Conservation (phyloP, 2,113 vertebrate species). For the Syngnathus floridae region DNA sequence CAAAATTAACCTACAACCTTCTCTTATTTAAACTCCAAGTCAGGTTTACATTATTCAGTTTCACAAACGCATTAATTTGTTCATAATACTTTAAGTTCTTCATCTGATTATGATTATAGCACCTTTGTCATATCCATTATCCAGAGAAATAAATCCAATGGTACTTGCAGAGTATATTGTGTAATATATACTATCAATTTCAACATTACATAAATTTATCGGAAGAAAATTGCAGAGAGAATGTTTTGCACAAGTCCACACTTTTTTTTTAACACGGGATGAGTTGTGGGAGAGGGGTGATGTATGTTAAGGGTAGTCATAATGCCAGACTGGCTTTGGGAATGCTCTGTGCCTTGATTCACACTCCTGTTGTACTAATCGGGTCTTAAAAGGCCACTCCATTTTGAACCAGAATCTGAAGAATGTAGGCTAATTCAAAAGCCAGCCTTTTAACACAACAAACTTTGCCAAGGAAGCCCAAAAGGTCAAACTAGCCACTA, state of each 20-base stretch:
- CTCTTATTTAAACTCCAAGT: no score
- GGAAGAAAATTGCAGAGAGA: background rate
- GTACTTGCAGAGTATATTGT: background rate
- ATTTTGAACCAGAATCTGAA: constrained; percentile 74
- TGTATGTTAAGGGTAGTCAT: constrained; percentile 47
- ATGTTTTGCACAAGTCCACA: background rate
- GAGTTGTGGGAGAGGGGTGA: constrained; percentile 18
- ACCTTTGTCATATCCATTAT: background rate
- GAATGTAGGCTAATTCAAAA: constrained; percentile 74
- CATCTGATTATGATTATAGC: constrained; percentile 10
- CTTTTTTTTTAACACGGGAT: background rate
- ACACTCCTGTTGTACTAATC: constrained; percentile 69
- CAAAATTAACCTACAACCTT: no score
- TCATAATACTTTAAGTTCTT: background rate
- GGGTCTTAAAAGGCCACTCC: constrained; percentile 64
- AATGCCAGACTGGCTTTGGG: constrained; percentile 65
- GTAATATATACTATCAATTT: background rate
- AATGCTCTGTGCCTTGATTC: constrained; percentile 55
- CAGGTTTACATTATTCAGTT: background rate
- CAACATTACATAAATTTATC: background rate
- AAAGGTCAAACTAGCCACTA: constrained; percentile 32
- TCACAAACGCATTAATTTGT: background rate
- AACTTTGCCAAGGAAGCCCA: constrained; percentile 22
- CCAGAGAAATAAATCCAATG: background rate
- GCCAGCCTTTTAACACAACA: constrained; percentile 49